These are phyloP conservation scores for Alethe diademata DNA, from an alignment of 2,113 vertebrate genomes.

Conservation along the genomic window DNA sequence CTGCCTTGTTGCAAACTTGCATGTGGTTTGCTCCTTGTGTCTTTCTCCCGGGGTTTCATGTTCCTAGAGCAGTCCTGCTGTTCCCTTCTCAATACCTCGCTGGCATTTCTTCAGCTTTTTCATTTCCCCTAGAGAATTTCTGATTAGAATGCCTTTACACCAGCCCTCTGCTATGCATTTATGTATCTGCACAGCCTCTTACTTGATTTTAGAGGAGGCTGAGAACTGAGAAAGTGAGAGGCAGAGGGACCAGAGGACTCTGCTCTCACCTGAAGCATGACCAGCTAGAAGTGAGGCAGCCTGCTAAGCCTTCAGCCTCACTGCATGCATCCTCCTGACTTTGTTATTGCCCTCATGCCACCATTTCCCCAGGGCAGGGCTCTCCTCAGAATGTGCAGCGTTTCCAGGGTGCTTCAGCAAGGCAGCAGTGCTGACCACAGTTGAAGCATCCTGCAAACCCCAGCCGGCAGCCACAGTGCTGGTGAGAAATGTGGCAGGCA, in stretches of 20 bases:
- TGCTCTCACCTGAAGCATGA: accelerated
- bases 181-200: background rate
- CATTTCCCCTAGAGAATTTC: background rate
- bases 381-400: background rate
- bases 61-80: accelerated
- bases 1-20: accelerated
- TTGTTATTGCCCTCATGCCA: background rate
- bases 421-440: background rate
- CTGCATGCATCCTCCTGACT: background rate
- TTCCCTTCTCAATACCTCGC: accelerated
- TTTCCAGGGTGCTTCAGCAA: background rate
- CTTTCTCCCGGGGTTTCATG: background rate
- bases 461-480: accelerated
- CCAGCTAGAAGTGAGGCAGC: accelerated
- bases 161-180: background rate
- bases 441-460: background rate
- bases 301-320: accelerated
- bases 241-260: background rate
- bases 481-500: accelerated
- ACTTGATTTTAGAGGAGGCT: background rate
- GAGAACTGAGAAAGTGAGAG: background rate
- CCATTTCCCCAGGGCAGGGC: background rate
- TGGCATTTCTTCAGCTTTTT: background rate
- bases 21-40: accelerated
- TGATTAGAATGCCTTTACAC: background rate